A percentile compares a stretch with the other conserved stretches of the same genome.
These are phyloP conservation scores for Sebastes steindachneri DNA, from an alignment of 2,797 vertebrate species.

Conservation along the genomic window DNA sequence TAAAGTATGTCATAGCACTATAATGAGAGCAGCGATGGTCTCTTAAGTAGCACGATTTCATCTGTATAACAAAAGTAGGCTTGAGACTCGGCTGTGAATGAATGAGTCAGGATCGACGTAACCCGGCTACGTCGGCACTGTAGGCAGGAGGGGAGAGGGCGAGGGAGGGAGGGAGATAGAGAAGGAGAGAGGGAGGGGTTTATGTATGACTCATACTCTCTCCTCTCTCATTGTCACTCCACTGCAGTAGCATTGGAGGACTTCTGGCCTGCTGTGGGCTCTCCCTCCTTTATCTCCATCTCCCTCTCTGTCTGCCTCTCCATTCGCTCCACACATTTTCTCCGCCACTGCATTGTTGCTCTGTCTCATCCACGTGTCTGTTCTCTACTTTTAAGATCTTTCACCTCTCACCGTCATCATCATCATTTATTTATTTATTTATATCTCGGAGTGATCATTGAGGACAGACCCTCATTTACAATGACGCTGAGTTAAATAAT, in stretches of 20 bases:
- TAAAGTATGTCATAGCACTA: conserved; percentile 64
- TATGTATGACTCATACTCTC: conserved; percentile 79
- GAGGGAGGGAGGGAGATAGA: background rate
- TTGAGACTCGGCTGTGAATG: conserved; percentile 66
- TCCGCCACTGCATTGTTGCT: background rate
- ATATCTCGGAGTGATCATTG: background rate
- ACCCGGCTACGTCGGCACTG: conserved; percentile 48
- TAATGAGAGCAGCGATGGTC: conserved; percentile 58
- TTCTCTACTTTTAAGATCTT: background rate
- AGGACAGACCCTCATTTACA: background rate
- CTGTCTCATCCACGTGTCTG: background rate
- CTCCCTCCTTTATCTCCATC: conserved; percentile 51
- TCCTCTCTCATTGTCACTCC: conserved; percentile 76
- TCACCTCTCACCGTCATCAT: background rate
- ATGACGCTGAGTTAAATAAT: background rate
- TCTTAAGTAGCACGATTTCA: conserved; percentile 69
- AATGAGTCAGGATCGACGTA: conserved; percentile 79
- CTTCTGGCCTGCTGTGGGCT: conserved; percentile 64
- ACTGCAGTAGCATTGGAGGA: conserved; percentile 72
- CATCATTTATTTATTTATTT: background rate
- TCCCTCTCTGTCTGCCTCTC: conserved; percentile 16
- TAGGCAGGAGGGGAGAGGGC: background rate
- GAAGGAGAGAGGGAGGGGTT: conserved; percentile 53
- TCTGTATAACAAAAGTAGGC: conserved; percentile 67
- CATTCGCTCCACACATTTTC: background rate